Evolutionary conservation across 2,888 invertebrate genomes (phyloP).

Genomic region (Apantesis nais): DNA sequence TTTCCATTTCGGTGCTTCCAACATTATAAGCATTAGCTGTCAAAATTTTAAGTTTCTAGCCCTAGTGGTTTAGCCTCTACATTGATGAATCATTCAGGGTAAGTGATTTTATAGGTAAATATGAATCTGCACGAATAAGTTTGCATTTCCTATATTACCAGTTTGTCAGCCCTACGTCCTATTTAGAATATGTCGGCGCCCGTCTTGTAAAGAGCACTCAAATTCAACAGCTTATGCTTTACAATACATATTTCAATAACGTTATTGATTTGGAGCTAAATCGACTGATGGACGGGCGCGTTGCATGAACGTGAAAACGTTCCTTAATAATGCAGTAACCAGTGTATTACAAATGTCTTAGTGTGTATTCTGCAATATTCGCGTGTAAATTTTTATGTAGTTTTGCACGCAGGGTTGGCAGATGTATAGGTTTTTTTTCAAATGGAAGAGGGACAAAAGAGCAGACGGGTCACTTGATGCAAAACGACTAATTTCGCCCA

Average conservation of each 20-base stretch:
- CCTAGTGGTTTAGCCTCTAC: too few relatives aligned
- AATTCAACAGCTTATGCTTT: not conserved
- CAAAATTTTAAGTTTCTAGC: too few relatives aligned
- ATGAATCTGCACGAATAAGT: not conserved
- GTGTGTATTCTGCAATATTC: conserved; percentile 7
- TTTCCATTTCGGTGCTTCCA: too few relatives aligned
- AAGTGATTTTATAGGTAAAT: too few relatives aligned
- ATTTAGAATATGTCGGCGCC: not conserved
- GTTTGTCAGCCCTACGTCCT: too few relatives aligned
- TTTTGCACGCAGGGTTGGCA: conserved; percentile 9
- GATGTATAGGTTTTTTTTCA: not conserved
- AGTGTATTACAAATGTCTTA: conserved; percentile 10
- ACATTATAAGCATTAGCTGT: too few relatives aligned
- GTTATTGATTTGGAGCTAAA: conserved; percentile 41
- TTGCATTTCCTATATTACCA: not conserved
- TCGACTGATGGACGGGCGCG: conserved; percentile 42
- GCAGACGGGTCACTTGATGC: too few relatives aligned
- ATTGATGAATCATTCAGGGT: too few relatives aligned
- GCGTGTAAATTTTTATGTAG: conserved; percentile 10
- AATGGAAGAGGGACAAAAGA: too few relatives aligned
- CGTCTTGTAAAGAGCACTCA: not conserved
- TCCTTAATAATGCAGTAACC: conserved; percentile 40
- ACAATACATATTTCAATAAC: conserved; percentile 14
- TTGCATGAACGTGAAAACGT: conserved; percentile 42
- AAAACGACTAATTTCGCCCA: too few relatives aligned